phyloP scores from a whole-genome alignment of 1,140 invertebrate species.

The Bathynomus jamesi region DNA sequence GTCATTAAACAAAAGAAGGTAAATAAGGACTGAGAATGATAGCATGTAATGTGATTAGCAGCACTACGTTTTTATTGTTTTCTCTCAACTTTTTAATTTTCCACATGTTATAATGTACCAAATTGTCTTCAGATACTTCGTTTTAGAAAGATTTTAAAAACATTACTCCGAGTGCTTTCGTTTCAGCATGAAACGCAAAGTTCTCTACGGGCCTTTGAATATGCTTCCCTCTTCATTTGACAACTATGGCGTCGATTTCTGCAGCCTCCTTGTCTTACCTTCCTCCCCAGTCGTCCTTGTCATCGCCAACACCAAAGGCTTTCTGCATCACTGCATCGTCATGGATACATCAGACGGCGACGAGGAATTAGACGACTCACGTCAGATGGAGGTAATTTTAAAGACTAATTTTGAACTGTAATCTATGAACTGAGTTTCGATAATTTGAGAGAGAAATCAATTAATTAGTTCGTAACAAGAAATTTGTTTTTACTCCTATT shows the following conservation, averaged over 20 bases:
- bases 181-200: neutral
- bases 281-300: neutral
- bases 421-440: neutral
- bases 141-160: too few relatives aligned
- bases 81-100: too few relatives aligned
- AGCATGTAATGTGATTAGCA: too few relatives aligned
- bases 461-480: neutral
- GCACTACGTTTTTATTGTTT: too few relatives aligned
- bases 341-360: neutral
- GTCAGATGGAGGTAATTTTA: neutral
- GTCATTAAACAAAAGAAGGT: constrained; percentile 3
- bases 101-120: too few relatives aligned
- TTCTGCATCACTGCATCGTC: neutral
- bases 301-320: neutral
- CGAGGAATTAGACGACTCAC: neutral
- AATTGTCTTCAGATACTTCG: too few relatives aligned
- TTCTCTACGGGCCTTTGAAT: neutral
- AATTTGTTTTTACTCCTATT: too few relatives aligned
- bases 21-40: too few relatives aligned
- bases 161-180: too few relatives aligned
- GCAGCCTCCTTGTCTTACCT: neutral
- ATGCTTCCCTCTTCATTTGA: neutral
- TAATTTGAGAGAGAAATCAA: neutral
- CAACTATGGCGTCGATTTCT: neutral
- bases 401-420: neutral